These are phyloP conservation scores for Tromatobia lineatoria DNA, from an alignment of 2,888 invertebrate genomes.

Conservation along the genomic window DNA sequence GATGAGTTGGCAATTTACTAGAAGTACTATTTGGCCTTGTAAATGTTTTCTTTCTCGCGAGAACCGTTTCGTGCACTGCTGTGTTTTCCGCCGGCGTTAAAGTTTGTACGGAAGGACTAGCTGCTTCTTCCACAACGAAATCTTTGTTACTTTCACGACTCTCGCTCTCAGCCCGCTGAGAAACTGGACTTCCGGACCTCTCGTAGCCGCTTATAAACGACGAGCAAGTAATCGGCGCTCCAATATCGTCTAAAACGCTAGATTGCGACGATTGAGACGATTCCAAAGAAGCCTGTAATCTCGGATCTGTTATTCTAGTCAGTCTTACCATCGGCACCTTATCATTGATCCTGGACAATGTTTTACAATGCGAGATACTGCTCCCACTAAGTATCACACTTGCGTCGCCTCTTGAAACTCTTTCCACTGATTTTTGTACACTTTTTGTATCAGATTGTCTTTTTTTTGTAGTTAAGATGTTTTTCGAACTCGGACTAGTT, in stretches of 20 bases:
- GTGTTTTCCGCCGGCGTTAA: constrained; percentile 71
- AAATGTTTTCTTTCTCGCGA: constrained; percentile 21
- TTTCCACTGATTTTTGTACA: neutral
- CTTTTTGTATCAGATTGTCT: neutral
- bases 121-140: constrained; percentile 21
- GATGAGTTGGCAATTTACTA: neutral
- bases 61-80: constrained; percentile 39
- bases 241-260: constrained; percentile 48
- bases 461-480: neutral
- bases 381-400: constrained; percentile 54
- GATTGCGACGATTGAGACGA: constrained; percentile 30
- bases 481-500: neutral
- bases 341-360: neutral
- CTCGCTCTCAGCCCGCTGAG: constrained; percentile 33
- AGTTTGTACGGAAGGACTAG: constrained; percentile 38
- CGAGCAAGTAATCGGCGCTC: constrained; percentile 76
- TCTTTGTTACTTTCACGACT: neutral
- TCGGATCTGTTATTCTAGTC: constrained; percentile 41
- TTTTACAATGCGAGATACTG: neutral
- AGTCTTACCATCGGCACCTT: constrained; percentile 41
- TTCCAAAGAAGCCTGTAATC: constrained; percentile 39
- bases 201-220: constrained; percentile 73
- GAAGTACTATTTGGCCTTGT: neutral
- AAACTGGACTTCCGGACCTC: constrained; percentile 4
- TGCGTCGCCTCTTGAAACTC: constrained; percentile 3